Base-by-base conservation (phyloP, 2,888 invertebrate species). In the Microplitis manilae region DNA sequence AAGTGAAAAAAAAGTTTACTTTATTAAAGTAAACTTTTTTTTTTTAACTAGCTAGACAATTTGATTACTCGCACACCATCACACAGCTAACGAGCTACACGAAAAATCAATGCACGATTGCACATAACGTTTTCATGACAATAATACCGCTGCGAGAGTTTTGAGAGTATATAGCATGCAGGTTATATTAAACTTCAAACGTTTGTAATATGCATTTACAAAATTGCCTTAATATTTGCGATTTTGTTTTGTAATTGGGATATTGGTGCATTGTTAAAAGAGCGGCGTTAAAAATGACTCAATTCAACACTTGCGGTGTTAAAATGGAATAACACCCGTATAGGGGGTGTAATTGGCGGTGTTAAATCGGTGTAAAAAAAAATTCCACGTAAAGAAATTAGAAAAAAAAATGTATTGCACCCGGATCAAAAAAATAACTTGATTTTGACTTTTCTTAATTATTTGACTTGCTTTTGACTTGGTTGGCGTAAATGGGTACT, bases 41-140 rank as follows among this genome's bases (percentile, higher is more conserved):
- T 72, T 61, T 40, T 41, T 20, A 13, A 17, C n/a, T 64, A 13
- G n/a, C 20, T 50, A 13, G 41, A 73, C 65, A 50, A 65, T 65
- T 65, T 73, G 17, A 73, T 73, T 65, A 73, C 30, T 65, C 50
- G 30, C n/a, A 41, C 6, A 64, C 65, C 73, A 64, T 60, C 65
- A n/a, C 9, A 40, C 15, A 17, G 17, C 73, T 73, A 73, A 73
- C 73, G 73, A 73, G 64, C 50, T 65, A 41, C 9, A 30, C 73
- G 30, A 20, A 72, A 64, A 73, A 73, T 73, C 73, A 41, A 73
- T 73, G 64, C 41, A 64, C 50, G 6, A 64, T 15, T 73, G 64
- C 41, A n/a, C 68, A 17, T 68, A 62, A 62, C 15, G 20, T 62
- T 62, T 20, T 17, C 62, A 15, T 62, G 13, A 50, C 50, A 50